Evolutionary conservation across 2,888 invertebrate genomes (phyloP).

Genomic region (Sussaba pulchella): DNA sequence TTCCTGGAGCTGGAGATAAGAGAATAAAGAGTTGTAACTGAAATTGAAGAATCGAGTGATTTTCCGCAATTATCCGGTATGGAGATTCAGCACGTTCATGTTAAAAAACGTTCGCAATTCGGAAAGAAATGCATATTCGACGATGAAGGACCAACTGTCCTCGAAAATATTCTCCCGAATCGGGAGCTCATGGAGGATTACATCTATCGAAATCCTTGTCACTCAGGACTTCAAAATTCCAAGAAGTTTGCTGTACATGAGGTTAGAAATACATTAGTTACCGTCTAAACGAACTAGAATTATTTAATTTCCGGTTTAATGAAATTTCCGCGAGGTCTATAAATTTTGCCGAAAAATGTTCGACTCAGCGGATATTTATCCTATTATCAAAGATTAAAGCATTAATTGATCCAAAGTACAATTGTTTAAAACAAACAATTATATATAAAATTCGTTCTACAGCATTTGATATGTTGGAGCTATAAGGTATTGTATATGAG

Average conservation of each 20-base stretch:
- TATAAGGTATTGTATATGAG: too few relatives aligned
- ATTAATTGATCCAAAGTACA: too few relatives aligned
- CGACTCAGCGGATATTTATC: background rate
- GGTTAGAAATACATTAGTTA: slow-evolving; percentile 84
- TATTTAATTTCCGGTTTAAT: background rate
- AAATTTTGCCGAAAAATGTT: background rate
- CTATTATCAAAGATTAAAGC: slow-evolving; percentile 4
- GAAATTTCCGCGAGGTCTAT: background rate
- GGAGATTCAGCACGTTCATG: slow-evolving; percentile 87
- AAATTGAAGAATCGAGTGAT: slow-evolving; percentile 12
- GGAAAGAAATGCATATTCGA: slow-evolving; percentile 90
- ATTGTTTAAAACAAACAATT: too few relatives aligned
- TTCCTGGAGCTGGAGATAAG: slow-evolving; percentile 1
- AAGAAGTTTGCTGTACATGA: slow-evolving; percentile 87
- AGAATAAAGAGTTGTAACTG: slow-evolving; percentile 10
- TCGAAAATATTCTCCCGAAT: slow-evolving; percentile 79
- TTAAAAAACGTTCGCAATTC: slow-evolving; percentile 89
- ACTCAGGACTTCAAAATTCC: slow-evolving; percentile 88
- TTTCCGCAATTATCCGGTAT: slow-evolving; percentile 77
- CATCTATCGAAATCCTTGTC: slow-evolving; percentile 87
- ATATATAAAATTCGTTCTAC: too few relatives aligned
- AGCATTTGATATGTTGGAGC: too few relatives aligned
- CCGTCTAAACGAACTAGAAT: background rate
- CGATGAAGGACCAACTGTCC: slow-evolving; percentile 86
- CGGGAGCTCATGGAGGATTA: slow-evolving; percentile 88